Evolutionary conservation across 2,797 vertebrate species (phyloP), one percentile per base, ranked within the genome.

Genomic region (Calcarius lapponicus): DNA sequence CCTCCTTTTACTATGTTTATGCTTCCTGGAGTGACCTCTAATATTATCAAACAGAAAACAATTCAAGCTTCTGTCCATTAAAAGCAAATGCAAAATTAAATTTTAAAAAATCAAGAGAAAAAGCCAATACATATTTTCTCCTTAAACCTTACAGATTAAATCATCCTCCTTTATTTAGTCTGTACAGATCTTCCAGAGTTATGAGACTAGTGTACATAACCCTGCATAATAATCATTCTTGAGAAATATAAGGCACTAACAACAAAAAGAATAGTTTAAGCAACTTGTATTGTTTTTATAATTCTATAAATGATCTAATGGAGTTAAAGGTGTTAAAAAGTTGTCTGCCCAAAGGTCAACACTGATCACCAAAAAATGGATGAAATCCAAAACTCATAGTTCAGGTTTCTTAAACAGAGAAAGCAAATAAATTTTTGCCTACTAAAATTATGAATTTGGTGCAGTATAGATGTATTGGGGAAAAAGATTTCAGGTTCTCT

Each of bases 371-470:
- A 56, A 48, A 18, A 94, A 76, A 51, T 0, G 9, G 34, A 14
- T 31, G 74, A 58, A 90, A 86, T 28, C 3, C 4, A 0, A 11
- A 76, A 82, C 25, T 36, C 11, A 9, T 9, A 72, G 65, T 88
- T 95, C 58, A 90, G 58, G 26, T 91, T 92, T 76, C 43, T 84
- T 32, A 84, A 79, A 47, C 13, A 95, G 38, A 93, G 62, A 42
- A 84, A 88, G 45, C 12, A 96, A 94, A 94, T 82, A 70, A 6
- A 4, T 71, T 92, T 85, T 93, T 88, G 64, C 79, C 60, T 80
- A 40, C n/a, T 50, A 64, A 65, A 75, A 66, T 40, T 8, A 79
- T 14, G 1, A 92, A 86, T 66, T 79, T 53, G 17, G 9, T 71
- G 25, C 50, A 54, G 36, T 36, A 42, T 7, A 70, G 31, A 51